Evolutionary conservation across 2,113 vertebrate genomes (phyloP), one percentile per base, ranked within the genome.

Genomic region (Hoplias malabaricus): DNA sequence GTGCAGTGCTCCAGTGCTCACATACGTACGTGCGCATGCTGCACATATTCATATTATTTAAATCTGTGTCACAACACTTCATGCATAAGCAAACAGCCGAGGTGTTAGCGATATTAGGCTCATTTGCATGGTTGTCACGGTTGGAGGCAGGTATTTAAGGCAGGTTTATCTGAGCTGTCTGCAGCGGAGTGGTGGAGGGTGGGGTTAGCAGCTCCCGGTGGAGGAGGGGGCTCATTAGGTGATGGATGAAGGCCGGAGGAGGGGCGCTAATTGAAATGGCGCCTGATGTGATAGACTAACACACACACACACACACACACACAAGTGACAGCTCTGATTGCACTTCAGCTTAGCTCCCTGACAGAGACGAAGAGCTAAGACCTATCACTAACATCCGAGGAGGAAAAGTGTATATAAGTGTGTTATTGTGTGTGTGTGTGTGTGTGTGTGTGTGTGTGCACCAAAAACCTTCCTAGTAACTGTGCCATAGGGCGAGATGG

Each of bases 251-350:
- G 50, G 43, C n/a, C 43, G 56, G 62, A 21, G 63, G 66, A 12
- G 68, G 68, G 70, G 54, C 29, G 71, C 67, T 82, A 84, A 86
- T 86, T 84, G 74, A 82, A 80, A 80, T 75, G 68, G 65, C 74
- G 80, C 65, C 65, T 80, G 74, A 83, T 62, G 66, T 79, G 82
- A 81, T 73, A 40, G 79, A 67, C 50, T 75, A 75, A 83, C 83
- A 54, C 54, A 46, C 66, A n/a, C 62, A 31, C 79, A 36, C 67
- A 81, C 73, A 69, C 63, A 54, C 59, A 48, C 34, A 34, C 57
- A 65, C 78, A 72, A 80, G 25, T 69, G 77, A 86, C 82, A 80
- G 67, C 62, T 63, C 70, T 77, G 75, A 80, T 82, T 54, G 74
- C 80, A 80, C 63, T 67, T 59, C 53, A 61, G 59, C 77, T 79